A percentile compares a stretch with the other conserved stretches of the same genome.
phyloP scores from a whole-genome alignment of 2,113 vertebrate genomes.

The Globicephala melas region DNA sequence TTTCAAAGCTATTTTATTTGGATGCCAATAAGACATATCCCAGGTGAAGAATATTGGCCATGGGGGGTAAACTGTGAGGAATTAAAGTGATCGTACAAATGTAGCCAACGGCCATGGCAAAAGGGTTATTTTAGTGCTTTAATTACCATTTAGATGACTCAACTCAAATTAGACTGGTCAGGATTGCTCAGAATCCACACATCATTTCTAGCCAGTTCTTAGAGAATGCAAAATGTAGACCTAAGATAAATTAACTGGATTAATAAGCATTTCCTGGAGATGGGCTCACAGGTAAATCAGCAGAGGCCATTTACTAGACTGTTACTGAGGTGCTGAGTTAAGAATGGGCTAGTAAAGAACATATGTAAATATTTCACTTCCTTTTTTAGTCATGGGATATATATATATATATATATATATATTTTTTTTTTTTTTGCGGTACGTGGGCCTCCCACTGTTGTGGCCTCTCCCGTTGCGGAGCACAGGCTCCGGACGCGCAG shows the following conservation, averaged over 20 bases:
- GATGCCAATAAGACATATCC: background rate
- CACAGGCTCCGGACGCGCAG: too few species aligned
- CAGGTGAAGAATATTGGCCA: background rate
- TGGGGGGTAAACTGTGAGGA: background rate
- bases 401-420: background rate
- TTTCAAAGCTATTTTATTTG: slow-evolving; percentile 11
- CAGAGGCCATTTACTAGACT: background rate
- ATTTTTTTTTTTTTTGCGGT: too few species aligned
- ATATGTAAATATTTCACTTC: background rate
- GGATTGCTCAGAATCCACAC: background rate
- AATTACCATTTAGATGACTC: background rate
- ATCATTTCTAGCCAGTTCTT: background rate
- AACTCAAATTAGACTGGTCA: background rate
- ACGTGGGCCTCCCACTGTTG: too few species aligned
- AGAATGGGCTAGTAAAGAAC: background rate
- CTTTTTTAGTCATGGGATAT: background rate
- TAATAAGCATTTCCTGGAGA: background rate
- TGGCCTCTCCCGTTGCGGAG: too few species aligned
- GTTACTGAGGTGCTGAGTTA: background rate
- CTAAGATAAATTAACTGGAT: background rate
- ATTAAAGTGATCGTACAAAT: background rate
- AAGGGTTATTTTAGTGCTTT: background rate
- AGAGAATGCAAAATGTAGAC: background rate
- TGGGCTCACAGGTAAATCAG: background rate
- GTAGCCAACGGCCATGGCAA: background rate